A percentile compares a stretch with the other conserved stretches of the same genome.
phyloP scores from a whole-genome alignment of 2,888 invertebrate genomes.

The Xylocampa areola region DNA sequence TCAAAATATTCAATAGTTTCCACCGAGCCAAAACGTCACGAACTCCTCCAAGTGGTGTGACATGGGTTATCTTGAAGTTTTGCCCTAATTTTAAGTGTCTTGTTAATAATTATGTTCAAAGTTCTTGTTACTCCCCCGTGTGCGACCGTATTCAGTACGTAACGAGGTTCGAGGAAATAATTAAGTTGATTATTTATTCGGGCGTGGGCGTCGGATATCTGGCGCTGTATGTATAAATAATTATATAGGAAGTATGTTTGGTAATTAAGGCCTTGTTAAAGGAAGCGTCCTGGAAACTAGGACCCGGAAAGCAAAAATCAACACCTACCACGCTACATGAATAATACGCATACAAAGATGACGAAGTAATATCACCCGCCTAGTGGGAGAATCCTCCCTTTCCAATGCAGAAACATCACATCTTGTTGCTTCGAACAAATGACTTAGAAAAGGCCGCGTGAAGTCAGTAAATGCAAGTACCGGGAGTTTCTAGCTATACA shows the following conservation, averaged over 20 bases:
- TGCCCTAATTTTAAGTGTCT: constrained; percentile 66
- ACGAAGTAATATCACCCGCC: too few species aligned
- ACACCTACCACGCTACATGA: too few species aligned
- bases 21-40: constrained; percentile 43
- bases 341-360: too few species aligned
- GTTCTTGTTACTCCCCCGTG: constrained; percentile 52
- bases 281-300: too few species aligned
- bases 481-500: too few species aligned
- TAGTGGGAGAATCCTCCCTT: too few species aligned
- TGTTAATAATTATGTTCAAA: constrained; percentile 67
- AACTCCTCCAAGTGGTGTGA: constrained; percentile 58
- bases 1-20: constrained; percentile 40
- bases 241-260: constrained; percentile 7
- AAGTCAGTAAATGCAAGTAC: too few species aligned
- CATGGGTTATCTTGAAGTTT: constrained; percentile 64
- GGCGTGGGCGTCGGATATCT: constrained; percentile 10
- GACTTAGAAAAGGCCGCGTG: too few species aligned
- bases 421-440: too few species aligned
- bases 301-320: too few species aligned
- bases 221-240: too few species aligned
- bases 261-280: constrained; percentile 22
- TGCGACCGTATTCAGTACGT: constrained; percentile 34
- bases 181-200: constrained; percentile 49
- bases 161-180: constrained; percentile 42
- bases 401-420: too few species aligned